Percentiles rank a stretch among this genome's conserved stretches.
Conservation (phyloP, 1,140 invertebrate species). For the Heliconius nattereri region DNA sequence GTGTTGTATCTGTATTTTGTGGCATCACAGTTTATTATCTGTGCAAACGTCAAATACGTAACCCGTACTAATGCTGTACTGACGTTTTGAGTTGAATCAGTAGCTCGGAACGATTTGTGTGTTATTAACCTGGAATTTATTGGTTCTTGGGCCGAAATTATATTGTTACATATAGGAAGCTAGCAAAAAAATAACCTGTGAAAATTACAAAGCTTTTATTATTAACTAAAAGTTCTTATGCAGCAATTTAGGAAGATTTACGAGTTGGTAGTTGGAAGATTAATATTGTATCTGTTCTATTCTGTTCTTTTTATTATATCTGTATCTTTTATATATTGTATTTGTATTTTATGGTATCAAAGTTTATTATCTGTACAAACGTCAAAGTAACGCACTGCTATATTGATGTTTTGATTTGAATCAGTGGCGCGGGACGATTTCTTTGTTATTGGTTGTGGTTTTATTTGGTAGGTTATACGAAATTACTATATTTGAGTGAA, state of each 20-base stretch:
- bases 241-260: not conserved
- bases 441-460: constrained; percentile 37
- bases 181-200: not conserved
- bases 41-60: not conserved
- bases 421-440: constrained; percentile 41
- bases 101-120: constrained; percentile 43
- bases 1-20: not conserved
- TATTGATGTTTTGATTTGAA: constrained; percentile 50
- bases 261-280: not conserved
- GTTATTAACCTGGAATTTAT: constrained; percentile 33
- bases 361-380: not conserved
- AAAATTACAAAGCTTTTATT: not conserved
- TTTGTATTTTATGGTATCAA: not conserved
- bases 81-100: constrained; percentile 48
- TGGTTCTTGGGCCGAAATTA: constrained; percentile 1
- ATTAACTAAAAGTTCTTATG: not conserved
- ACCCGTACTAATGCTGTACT: constrained; percentile 46
- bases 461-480: constrained; percentile 8
- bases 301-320: too few relatives aligned
- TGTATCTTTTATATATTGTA: not conserved
- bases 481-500: not conserved
- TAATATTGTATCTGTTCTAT: not conserved
- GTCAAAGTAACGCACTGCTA: constrained; percentile 34
- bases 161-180: not conserved
- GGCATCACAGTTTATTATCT: not conserved